Evolutionary conservation across 2,797 vertebrate genomes (phyloP).

Genomic region (Emydoidea blandingii): DNA sequence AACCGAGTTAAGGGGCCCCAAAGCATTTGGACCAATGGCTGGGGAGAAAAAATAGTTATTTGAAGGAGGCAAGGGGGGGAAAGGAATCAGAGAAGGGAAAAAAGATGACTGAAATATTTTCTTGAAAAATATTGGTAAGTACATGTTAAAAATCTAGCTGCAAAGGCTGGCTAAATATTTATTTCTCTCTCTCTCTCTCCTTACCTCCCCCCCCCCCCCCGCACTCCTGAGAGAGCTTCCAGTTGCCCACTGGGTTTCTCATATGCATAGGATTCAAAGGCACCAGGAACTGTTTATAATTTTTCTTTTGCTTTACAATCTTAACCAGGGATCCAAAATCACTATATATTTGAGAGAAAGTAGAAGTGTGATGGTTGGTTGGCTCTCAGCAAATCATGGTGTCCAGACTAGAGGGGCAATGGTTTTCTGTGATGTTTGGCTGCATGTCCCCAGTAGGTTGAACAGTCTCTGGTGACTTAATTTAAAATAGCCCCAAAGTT

Average conservation of each 20-base stretch:
- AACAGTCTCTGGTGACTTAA: not conserved
- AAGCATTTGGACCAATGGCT: not conserved
- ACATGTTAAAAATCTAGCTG: not conserved
- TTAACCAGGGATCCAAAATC: not conserved
- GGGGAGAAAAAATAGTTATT: not conserved
- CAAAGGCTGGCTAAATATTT: not conserved
- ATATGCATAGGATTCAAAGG: not conserved
- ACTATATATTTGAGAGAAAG: not conserved
- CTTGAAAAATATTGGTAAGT: not conserved
- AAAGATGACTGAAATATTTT: not conserved
- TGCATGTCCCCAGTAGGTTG: not conserved
- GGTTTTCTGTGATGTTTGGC: not conserved
- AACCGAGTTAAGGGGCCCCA: not conserved
- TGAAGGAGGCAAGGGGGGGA: not conserved
- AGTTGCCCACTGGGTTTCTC: not conserved
- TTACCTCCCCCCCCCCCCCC: not conserved
- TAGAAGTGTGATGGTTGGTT: not conserved
- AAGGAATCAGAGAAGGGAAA: not conserved
- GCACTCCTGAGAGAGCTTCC: not conserved
- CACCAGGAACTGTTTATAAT: not conserved
- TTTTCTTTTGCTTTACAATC: constrained; percentile 15
- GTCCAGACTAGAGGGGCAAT: not conserved
- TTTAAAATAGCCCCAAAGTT: not conserved
- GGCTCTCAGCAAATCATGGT: not conserved
- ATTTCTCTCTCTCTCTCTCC: not conserved